Conservation (phyloP, 2,888 invertebrate species). For the Cryptocephalus moraei region DNA sequence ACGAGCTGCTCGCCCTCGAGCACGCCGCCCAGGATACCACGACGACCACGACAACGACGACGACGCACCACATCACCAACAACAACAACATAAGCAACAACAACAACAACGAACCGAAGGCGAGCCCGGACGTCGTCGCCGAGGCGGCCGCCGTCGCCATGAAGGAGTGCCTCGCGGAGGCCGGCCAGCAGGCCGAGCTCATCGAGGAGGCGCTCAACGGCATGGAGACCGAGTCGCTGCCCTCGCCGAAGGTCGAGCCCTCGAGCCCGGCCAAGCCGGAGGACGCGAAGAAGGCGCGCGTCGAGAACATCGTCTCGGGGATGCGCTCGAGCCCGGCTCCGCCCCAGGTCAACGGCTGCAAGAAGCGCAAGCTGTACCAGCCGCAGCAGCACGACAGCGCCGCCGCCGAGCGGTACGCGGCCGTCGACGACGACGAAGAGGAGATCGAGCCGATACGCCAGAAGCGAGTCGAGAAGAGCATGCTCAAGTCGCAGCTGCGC, state of each 20-base stretch:
- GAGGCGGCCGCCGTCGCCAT: slow-evolving; percentile 35
- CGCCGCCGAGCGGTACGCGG: slow-evolving; percentile 52
- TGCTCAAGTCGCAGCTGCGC: slow-evolving; percentile 73
- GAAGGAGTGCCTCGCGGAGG: slow-evolving; percentile 52
- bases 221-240: slow-evolving; percentile 52
- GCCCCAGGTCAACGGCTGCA: slow-evolving; percentile 81
- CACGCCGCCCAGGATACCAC: slow-evolving; percentile 52
- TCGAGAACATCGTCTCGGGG: slow-evolving; percentile 89
- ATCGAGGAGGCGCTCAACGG: slow-evolving; percentile 52
- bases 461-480: slow-evolving; percentile 78
- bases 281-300: slow-evolving; percentile 84
- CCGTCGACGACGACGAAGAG: slow-evolving; percentile 57
- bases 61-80: slow-evolving; percentile 48
- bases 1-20: slow-evolving; percentile 63
- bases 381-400: slow-evolving; percentile 84
- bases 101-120: slow-evolving; percentile 44
- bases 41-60: slow-evolving; percentile 40
- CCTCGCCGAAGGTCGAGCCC: slow-evolving; percentile 45
- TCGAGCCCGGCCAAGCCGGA: slow-evolving; percentile 47
- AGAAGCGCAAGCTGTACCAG: slow-evolving; percentile 91
- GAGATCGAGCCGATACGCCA: slow-evolving; percentile 69
- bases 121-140: slow-evolving; percentile 31
- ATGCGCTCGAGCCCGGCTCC: slow-evolving; percentile 84
- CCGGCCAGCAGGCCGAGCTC: slow-evolving; percentile 41
- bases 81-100: slow-evolving; percentile 36